Conservation (phyloP, 1,140 invertebrate genomes). For the Euwallacea similis region DNA sequence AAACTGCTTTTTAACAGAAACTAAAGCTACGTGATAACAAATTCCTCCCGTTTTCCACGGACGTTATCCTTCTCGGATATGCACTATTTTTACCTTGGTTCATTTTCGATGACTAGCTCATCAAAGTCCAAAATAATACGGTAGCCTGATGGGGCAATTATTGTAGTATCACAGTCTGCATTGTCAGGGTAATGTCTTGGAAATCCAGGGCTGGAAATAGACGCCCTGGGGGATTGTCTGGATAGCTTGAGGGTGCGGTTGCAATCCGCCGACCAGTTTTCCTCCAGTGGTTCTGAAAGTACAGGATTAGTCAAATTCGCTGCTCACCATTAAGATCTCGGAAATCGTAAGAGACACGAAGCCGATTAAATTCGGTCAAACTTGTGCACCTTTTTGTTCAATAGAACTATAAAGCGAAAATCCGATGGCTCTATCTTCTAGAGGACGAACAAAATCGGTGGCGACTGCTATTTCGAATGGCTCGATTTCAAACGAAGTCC, state of each 20-base stretch:
- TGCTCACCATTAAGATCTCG: too few species aligned
- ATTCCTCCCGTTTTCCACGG: not conserved
- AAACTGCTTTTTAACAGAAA: too few species aligned
- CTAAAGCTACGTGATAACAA: too few species aligned
- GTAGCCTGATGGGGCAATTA: conserved; percentile 63
- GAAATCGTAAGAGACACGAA: too few species aligned
- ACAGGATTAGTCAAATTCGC: not conserved
- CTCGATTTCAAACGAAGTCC: not conserved
- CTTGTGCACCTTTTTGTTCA: too few species aligned
- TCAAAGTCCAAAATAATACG: conserved; percentile 67
- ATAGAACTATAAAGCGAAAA: too few species aligned
- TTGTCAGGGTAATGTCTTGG: conserved; percentile 72
- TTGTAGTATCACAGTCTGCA: conserved; percentile 63
- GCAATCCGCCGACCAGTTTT: conserved; percentile 57
- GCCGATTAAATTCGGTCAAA: too few species aligned
- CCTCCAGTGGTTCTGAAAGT: conserved; percentile 50
- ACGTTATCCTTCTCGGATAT: conserved; percentile 5
- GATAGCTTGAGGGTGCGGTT: conserved; percentile 65
- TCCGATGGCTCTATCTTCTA: too few species aligned
- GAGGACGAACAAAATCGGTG: too few species aligned
- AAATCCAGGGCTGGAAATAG: conserved; percentile 68
- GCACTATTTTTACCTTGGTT: conserved; percentile 65
- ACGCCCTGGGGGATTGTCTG: conserved; percentile 60
- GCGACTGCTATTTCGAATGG: not conserved
- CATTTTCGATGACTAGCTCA: conserved; percentile 69